Base-by-base conservation (phyloP, 2,888 invertebrate genomes). In the Apamea sordens region DNA sequence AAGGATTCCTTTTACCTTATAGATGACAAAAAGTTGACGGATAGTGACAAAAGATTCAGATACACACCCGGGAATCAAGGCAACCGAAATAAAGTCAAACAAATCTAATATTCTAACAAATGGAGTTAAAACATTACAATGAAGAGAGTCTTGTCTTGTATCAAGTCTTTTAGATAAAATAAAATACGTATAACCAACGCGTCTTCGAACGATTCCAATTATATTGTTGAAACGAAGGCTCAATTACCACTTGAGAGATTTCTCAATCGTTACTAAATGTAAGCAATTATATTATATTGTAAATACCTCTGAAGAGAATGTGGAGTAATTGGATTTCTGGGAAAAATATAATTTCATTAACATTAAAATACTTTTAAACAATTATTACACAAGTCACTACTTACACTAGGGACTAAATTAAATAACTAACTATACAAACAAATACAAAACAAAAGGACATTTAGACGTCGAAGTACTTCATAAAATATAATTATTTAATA, bases 181-280 rank as follows among this genome's bases (percentile, higher is more conserved):
- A 32, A 3, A 73, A 73, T 44, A 24, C 15, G 13, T n/a, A 32
- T 18, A 80, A 80, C 10, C 65, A 76, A 41, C 28, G 36, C 1
- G 79, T 70, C 41, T 36, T 36, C 10, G 24, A 80, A 80, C 21
- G 41, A 78, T 53, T 64, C 36, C 63, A 81, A 71, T 72, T 80
- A 71, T 15, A 28, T 63, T 47, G 18, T 47, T 77, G 15, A 44
- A 75, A 53, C 44, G n/a, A 67, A 41, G 28, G n/a, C 61, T 75
- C 50, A n/a, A 82, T 82, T 74, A 67, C 41, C 47, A 75, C 65
- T 74, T 59, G 15, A 82, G 21, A 15, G 41, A 67, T 32, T 82
- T 79, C 21, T 50, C 50, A 50, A 50, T 67, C 18, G 32, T 32
- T 32, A 50, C 2, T 4, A 73, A 79, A 69, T 53, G n/a, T 61